phyloP scores from a whole-genome alignment of 2,888 invertebrate species.

The Nomada fabriciana region DNA sequence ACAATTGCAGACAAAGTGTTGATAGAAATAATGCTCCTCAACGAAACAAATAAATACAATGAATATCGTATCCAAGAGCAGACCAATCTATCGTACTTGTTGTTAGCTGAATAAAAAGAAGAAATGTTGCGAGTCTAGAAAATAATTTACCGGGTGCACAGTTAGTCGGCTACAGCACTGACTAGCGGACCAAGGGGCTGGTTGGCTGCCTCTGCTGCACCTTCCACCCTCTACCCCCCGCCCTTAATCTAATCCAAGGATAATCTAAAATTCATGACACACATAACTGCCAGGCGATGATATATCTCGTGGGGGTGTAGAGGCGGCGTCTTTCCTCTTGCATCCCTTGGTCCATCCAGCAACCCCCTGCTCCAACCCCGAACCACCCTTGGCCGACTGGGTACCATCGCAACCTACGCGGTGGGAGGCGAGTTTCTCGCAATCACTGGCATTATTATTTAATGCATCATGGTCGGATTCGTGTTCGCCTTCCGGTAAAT shows the following conservation, averaged over 20 bases:
- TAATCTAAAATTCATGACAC: constrained; percentile 84
- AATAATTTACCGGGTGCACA: constrained; percentile 65
- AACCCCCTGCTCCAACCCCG: neutral
- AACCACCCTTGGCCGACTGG: constrained; percentile 2
- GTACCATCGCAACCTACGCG: constrained; percentile 37
- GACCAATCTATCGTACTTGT: constrained; percentile 4
- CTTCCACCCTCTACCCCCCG: constrained; percentile 59
- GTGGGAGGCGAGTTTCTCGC: constrained; percentile 58
- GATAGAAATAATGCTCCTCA: no score
- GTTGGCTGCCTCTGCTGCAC: constrained; percentile 57
- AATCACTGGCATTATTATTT: constrained; percentile 77
- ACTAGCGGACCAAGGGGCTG: constrained; percentile 66
- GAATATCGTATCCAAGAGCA: neutral
- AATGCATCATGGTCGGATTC: constrained; percentile 67
- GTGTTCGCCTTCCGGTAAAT: constrained; percentile 61
- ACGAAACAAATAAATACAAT: no score
- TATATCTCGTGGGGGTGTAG: constrained; percentile 81
- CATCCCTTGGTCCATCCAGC: constrained; percentile 36
- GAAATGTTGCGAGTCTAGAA: constrained; percentile 56
- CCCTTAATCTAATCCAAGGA: constrained; percentile 83
- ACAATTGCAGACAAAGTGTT: no score
- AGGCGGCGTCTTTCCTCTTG: constrained; percentile 66
- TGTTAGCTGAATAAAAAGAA: neutral
- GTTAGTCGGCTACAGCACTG: constrained; percentile 51
- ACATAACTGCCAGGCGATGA: constrained; percentile 84